Evolutionary conservation across 2,113 vertebrate species (phyloP).

Genomic region (Acanthisitta chloris): DNA sequence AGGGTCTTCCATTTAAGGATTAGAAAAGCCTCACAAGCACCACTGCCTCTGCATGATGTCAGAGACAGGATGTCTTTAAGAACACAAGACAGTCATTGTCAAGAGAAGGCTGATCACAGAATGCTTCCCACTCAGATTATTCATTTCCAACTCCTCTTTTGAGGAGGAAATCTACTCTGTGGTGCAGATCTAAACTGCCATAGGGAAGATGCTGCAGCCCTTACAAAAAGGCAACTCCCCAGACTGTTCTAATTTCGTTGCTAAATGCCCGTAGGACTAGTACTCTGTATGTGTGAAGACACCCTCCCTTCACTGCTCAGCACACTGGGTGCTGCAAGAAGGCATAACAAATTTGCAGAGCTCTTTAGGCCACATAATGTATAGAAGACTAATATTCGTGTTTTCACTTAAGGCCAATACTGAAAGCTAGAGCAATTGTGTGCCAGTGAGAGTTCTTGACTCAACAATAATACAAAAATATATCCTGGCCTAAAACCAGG

Average conservation of each 20-base stretch:
- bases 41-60: neutral
- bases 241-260: neutral
- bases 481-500: constrained; percentile 49
- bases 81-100: neutral
- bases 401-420: neutral
- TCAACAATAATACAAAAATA: neutral
- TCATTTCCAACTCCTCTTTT: neutral
- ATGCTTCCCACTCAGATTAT: neutral
- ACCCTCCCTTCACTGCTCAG: neutral
- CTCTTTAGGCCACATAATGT: neutral
- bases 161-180: neutral
- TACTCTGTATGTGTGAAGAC: neutral
- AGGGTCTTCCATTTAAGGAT: neutral
- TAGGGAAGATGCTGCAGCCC: neutral
- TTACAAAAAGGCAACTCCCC: neutral
- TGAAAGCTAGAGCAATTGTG: neutral
- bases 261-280: neutral
- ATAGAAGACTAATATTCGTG: neutral
- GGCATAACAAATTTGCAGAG: neutral
- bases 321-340: neutral
- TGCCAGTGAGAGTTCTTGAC: constrained; percentile 24
- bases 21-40: neutral
- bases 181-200: neutral
- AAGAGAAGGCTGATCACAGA: neutral
- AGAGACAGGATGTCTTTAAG: neutral